These are phyloP conservation scores for Rhodeus uyekii DNA, from an alignment of 2,797 vertebrate species.

Conservation along the genomic window DNA sequence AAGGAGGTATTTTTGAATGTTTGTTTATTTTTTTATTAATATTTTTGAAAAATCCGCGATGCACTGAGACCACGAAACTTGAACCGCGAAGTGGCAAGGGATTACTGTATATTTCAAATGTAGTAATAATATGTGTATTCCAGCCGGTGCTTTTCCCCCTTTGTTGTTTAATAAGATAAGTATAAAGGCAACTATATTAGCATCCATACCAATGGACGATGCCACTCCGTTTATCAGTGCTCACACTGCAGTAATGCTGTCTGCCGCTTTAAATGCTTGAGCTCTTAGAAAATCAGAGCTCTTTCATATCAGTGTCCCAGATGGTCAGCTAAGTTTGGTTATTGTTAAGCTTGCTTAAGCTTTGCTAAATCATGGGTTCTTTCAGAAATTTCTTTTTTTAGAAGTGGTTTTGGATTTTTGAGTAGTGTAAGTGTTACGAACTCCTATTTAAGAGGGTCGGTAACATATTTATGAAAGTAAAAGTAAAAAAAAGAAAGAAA, in stretches of 20 bases:
- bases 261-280: neutral
- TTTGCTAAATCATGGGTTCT: neutral
- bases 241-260: neutral
- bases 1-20: too few species aligned
- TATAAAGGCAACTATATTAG: neutral
- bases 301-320: neutral
- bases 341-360: neutral
- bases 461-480: too few species aligned
- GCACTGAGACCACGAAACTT: too few species aligned
- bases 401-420: neutral
- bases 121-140: neutral
- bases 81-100: too few species aligned
- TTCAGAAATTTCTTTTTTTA: neutral
- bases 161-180: neutral
- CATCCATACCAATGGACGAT: neutral
- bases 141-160: neutral
- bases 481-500: too few species aligned
- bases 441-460: too few species aligned
- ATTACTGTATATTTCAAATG: neutral
- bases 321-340: neutral
- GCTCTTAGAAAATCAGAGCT: neutral
- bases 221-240: neutral
- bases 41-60: too few species aligned
- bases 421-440: neutral
- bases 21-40: too few species aligned